phyloP scores from a whole-genome alignment of 35 echinoderm and acorn worm species.

The Heliocidaris tuberculata region DNA sequence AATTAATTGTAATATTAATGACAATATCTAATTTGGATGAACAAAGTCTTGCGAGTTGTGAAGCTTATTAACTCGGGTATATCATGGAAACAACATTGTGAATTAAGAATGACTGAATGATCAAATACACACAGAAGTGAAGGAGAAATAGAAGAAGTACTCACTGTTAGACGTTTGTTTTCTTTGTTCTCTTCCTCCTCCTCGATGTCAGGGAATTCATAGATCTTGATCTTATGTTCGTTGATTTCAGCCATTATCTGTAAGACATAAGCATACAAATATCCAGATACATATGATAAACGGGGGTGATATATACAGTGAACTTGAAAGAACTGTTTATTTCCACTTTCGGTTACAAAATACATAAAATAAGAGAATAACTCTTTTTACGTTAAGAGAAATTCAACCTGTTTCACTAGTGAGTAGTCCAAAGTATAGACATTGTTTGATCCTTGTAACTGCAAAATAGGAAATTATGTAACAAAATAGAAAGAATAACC shows the following conservation, averaged over 20 bases:
- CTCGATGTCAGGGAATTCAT: conserved; percentile 97
- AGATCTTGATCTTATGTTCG: conserved; percentile 97
- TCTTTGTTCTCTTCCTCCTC: conserved; percentile 96
- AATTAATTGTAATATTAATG: not conserved
- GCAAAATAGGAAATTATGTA: no score
- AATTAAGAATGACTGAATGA: not conserved
- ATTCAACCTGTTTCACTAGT: no score
- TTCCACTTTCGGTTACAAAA: no score
- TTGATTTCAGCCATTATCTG: conserved; percentile 99
- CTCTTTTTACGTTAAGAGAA: no score
- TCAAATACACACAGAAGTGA: not conserved
- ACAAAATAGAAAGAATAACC: no score
- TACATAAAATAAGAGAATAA: no score
- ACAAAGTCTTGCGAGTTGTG: not conserved
- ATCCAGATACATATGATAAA: not conserved
- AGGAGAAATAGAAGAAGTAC: conserved; percentile 17
- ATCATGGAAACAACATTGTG: not conserved
- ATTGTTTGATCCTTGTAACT: no score
- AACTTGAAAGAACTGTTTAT: not conserved
- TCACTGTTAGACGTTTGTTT: conserved; percentile 83
- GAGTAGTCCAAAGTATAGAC: no score
- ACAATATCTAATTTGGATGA: not conserved
- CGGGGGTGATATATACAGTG: not conserved
- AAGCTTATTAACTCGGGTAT: not conserved
- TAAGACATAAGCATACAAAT: conserved; percentile 7